Base-by-base conservation (phyloP, 2,888 invertebrate genomes). In the Xanthorhoe spadicearia region DNA sequence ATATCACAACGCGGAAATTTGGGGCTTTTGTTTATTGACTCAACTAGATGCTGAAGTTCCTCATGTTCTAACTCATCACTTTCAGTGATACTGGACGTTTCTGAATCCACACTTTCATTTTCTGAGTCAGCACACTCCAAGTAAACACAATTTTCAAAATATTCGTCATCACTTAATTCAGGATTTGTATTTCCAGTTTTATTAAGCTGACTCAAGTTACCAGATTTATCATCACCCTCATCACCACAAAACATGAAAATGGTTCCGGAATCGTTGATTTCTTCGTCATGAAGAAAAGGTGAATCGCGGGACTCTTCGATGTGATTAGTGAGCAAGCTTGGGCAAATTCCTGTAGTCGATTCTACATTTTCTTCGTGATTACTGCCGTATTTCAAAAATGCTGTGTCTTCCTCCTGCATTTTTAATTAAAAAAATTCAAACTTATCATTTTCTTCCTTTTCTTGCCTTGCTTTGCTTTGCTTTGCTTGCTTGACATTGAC, bases 21-120 rank as follows among this genome's bases (percentile, higher is more conserved):
- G 8, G 15, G n/a, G 52, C 58, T 59, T 19, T 68, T 59, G 15
- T 62, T 55, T 0, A 64, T 43, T 10, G 18, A 9, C 6, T 35
- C 38, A 38, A 51, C 38, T 35, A 64, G 17, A 13, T 52, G 35
- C 18, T 66, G 57, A 7, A 61, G 48, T 3, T 56, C 38, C 43
- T 71, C 64, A 9, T 38, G 6, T 50, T 74, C 73, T 17, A 68
- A 60, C 57, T 77, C 74, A 43, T 66, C 65, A 43, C 5, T 53
- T 28, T 63, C 68, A 43, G 48, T 38, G 23, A 48, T 49, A 57
- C 62, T 68, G 4, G 18, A 18, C 9, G 51, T 61, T 53, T 15
- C 51, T 19, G 54, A 46, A 49, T 6, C 28, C 19, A 18, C 18
- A 19, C 19, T 46, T 38, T 54, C 61, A 61, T 15, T 23, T 9